Base-by-base conservation (phyloP, 2,888 invertebrate genomes). In the Parochlus steinenii region DNA sequence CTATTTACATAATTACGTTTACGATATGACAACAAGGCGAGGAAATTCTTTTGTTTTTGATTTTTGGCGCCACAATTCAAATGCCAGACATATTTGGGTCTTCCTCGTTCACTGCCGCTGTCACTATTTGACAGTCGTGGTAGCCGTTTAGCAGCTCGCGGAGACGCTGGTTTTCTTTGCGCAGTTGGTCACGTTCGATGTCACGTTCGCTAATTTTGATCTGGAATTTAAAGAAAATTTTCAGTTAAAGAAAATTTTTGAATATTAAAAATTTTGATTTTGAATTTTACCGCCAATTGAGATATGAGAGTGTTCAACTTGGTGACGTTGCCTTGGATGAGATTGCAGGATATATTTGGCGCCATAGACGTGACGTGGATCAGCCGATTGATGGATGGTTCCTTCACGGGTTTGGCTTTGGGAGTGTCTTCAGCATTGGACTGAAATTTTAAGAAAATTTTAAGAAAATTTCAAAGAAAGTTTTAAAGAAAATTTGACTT, bases 171-270 rank as follows among this genome's bases (percentile, higher is more conserved):
- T 80, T 59, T 53, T 82, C 81, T 45, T 71, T 70, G 24, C 80
- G 65, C 47, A 81, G 58, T 46, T 70, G 65, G 48, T 77, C 77
- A 38, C 76, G 63, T 53, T 82, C 82, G 48, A 77, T 76, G 52
- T 81, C 81, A 46, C 74, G 65, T 48, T 74, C 71, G 55, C 73
- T 75, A 40, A 80, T 69, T 48, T 77, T 69, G 55, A 71, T 73
- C 81, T 82, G 48, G 5, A 54, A 49, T 33, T 35, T 28, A 39
- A 32, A 15, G 7, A 2, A 25, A 15, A 24, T 6, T 10, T n/a
- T 19, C 11, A 16, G 17, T 34, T 24, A 34, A 33, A 31, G 40
- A 28, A 32, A 17, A 27, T 16, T 22, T 17, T 31, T 16, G 18
- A 22, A 33, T 18, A n/a, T 12, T 27, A 24, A 12, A 15, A 11